Evolutionary conservation across 2,113 vertebrate genomes (phyloP), one percentile per base, ranked within the genome.

Genomic region (Lasiurus cinereus): DNA sequence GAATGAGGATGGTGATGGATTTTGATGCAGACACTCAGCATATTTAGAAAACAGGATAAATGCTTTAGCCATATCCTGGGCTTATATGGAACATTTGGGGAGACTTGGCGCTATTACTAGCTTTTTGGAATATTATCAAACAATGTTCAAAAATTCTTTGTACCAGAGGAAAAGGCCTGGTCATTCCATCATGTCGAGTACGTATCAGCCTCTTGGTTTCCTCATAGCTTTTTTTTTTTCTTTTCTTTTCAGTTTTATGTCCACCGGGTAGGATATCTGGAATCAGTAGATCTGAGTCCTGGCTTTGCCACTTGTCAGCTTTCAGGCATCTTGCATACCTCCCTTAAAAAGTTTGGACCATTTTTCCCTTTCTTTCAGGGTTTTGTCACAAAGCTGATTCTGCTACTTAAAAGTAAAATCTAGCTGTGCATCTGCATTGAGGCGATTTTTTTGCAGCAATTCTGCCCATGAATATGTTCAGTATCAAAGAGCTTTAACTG

Each of bases 71-170:
- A 77, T 91, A 80, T 90, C 67, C 92, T 85, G 31, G 54, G 62
- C 91, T 90, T 72, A 87, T 48, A 77, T 11, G 69, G n/a, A 95
- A 88, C 92, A 90, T 90, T 90, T 96, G 90, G 3, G 76, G 88
- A 96, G 93, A 67, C n/a, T 80, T 94, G 80, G 92, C 33, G 29
- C n/a, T 52, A 22, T 48, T 52, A 29, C 91, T 90, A 90, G 90
- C 90, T 78, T 87, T 85, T 50, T 92, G 96, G 95, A 96, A 85
- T 87, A 73, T 74, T 85, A 73, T 95, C 92, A 90, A 95, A 92
- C n/a, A n/a, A 46, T 29, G n/a, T 19, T 96, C 74, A 19, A 64
- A 90, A 83, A 52, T 54, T 80, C 62, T 92, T 72, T 54, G 46
- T 52, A 88, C 96, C 88, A 39, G 72, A 82, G 72, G 66, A 33